Base-by-base conservation (phyloP, 2,797 vertebrate genomes). In the Cirrhinus mrigala region DNA sequence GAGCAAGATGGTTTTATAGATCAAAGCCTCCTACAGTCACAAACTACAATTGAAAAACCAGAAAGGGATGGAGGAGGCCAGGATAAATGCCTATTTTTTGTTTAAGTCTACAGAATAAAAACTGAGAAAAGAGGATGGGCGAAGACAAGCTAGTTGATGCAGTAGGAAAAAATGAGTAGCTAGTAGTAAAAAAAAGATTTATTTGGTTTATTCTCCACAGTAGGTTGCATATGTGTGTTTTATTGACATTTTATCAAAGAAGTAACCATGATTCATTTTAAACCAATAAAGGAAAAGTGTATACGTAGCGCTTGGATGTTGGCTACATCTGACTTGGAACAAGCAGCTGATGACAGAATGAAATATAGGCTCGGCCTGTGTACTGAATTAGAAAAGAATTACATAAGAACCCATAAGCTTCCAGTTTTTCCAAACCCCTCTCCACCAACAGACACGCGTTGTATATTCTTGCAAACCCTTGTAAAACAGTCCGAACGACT, bases 41-140 rank as follows among this genome's bases (percentile, higher is more conserved):
- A 74, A 52, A 79, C 60, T 77, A 22, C 81, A 73, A 86, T 58
- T 74, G 88, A 78, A 87, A 90, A 89, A 76, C 27, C 88, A 89
- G 85, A 84, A 54, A 69, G 33, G n/a, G 22, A 44, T 70, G 22
- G 69, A 69, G 15, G 54, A 64, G 4, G 81, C 10, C 27, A 70
- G 71, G 50, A 1, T n/a, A 81, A 69, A 73, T 37, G 29, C 37
- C 4, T 29, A 48, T 24, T n/a, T 62, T 78, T 76, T 75, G 64
- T 54, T 46, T 14, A 18, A 22, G 14, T 44, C 82, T 52, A 37
- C 27, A 52, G 71, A 76, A 50, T 69, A 8, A 75, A 44, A 73
- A 64, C 9, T 14, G 66, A 70, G 81, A 46, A 62, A 74, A 70
- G 46, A 62, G n/a, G 83, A 87, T 88, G 52, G 68, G 29, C 58